These are phyloP conservation scores for Ailuropoda melanoleuca DNA, from an alignment of 2,113 vertebrate genomes.

Conservation along the genomic window DNA sequence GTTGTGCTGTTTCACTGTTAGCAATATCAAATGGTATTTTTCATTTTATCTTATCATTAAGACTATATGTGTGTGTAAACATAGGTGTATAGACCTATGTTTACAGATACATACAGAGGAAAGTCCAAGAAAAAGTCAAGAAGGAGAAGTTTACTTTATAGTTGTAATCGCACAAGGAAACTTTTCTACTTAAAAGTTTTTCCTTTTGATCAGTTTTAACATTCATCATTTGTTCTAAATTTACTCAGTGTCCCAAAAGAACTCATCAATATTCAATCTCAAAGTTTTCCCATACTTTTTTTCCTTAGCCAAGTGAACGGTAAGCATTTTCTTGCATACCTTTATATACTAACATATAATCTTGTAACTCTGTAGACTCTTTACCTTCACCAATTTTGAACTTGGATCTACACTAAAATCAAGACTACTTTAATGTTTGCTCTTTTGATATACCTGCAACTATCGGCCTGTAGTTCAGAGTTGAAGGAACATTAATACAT, in stretches of 20 bases:
- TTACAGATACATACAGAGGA: neutral
- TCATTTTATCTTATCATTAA: neutral
- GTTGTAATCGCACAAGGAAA: neutral
- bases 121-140: neutral
- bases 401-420: neutral
- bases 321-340: conserved; percentile 10
- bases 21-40: neutral
- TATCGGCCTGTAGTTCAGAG: neutral
- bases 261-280: conserved; percentile 43
- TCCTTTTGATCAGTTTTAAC: conserved; percentile 8
- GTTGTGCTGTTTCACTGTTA: neutral
- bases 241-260: neutral
- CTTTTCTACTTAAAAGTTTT: neutral
- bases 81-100: neutral
- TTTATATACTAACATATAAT: neutral
- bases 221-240: conserved; percentile 37
- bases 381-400: neutral
- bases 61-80: neutral
- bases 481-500: neutral
- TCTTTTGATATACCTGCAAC: neutral
- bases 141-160: neutral
- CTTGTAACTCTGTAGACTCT: neutral
- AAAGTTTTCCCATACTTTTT: neutral
- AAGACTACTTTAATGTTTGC: neutral
- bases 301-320: neutral